Evolutionary conservation across 23 tunicate species (phyloP).

Genomic region (Clavelina lepadiformis): DNA sequence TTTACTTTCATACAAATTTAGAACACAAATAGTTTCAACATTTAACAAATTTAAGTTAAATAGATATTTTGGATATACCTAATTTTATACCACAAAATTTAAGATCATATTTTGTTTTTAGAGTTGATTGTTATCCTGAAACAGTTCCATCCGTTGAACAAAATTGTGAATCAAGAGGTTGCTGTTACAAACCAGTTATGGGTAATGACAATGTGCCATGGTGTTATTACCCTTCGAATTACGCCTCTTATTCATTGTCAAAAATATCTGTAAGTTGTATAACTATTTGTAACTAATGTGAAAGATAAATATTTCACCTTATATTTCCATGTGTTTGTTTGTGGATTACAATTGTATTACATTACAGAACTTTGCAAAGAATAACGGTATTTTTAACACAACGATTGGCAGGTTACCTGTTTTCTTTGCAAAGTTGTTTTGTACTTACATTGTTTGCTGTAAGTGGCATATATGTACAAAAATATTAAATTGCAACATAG

Average conservation of each 20-base stretch:
- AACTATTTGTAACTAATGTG: constrained; percentile 1
- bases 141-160: constrained; percentile 39
- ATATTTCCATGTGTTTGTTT: no score
- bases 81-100: no score
- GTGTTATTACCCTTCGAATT: constrained; percentile 80
- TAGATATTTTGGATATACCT: background rate
- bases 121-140: constrained; percentile 90
- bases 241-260: constrained; percentile 3
- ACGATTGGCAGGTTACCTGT: no score
- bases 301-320: no score
- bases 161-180: constrained; percentile 74
- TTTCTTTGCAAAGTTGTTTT: no score
- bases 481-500: no score
- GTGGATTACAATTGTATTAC: no score
- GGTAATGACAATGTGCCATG: constrained; percentile 70
- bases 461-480: no score
- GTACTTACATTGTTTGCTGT: no score
- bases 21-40: background rate
- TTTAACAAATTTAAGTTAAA: background rate
- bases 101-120: constrained; percentile 22
- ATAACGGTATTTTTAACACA: no score
- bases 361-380: no score
- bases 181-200: constrained; percentile 59
- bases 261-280: background rate
- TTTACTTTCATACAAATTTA: background rate